phyloP scores from a whole-genome alignment of 2,888 invertebrate genomes.

The Drosophila falleni region DNA sequence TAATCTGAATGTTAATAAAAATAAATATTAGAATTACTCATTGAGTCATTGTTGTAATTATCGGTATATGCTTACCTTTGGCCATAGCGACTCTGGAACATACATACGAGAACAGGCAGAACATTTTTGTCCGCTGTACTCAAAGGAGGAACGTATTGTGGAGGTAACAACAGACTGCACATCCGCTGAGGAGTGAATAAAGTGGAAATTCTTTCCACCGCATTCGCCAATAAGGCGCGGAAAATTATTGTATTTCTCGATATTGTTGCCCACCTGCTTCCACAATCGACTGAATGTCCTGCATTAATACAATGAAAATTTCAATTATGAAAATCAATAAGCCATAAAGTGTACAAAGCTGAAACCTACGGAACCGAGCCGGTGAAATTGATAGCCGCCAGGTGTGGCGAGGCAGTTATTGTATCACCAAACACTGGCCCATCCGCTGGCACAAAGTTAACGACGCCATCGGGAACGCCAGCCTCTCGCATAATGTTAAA shows the following conservation, averaged over 20 bases:
- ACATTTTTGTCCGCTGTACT: constrained; percentile 99
- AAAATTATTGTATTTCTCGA: constrained; percentile 93
- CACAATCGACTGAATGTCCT: constrained; percentile 97
- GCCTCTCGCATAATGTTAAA: constrained; percentile 97
- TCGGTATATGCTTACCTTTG: constrained; percentile 85
- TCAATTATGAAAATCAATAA: constrained; percentile 39
- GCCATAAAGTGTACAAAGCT: constrained; percentile 2
- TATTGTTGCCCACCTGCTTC: constrained; percentile 96
- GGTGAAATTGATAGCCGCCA: constrained; percentile 98
- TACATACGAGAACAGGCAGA: constrained; percentile 99
- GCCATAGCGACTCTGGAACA: constrained; percentile 95
- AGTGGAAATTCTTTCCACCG: constrained; percentile 99
- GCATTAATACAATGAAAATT: constrained; percentile 15
- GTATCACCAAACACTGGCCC: constrained; percentile 97
- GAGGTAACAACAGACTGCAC: constrained; percentile 91
- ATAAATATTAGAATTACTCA: neutral
- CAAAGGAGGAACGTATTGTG: constrained; percentile 96
- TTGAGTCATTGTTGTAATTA: too few species aligned
- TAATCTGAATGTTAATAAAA: constrained; percentile 83
- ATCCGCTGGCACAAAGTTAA: constrained; percentile 98
- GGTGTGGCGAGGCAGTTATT: constrained; percentile 92
- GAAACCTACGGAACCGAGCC: constrained; percentile 94
- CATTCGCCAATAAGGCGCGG: constrained; percentile 98
- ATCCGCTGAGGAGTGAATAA: constrained; percentile 97
- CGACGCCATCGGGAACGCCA: constrained; percentile 97